Evolutionary conservation across 2,113 vertebrate genomes (phyloP).

Genomic region (Halichoeres trimaculatus): DNA sequence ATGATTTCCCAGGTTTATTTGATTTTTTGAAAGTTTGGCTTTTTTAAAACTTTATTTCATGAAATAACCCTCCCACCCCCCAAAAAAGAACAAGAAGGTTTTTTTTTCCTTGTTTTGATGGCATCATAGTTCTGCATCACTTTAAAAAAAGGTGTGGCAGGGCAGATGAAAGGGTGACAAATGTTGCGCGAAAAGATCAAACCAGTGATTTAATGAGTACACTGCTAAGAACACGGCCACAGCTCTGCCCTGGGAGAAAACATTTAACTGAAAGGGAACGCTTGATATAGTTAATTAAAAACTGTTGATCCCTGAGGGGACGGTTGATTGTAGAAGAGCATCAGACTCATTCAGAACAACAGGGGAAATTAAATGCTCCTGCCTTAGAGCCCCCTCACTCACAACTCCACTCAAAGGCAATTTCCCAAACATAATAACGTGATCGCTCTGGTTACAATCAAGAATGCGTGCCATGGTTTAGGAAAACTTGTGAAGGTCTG

Average conservation of each 20-base stretch:
- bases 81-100: too few species aligned
- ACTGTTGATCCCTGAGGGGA: conserved; percentile 62
- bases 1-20: background rate
- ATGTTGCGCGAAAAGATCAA: conserved; percentile 21
- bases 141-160: conserved; percentile 11
- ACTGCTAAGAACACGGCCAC: conserved; percentile 19
- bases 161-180: conserved; percentile 15
- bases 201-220: conserved; percentile 48
- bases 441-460: conserved; percentile 2
- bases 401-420: background rate
- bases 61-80: too few species aligned
- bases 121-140: too few species aligned
- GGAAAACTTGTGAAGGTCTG: background rate
- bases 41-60: conserved; percentile 2
- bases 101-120: too few species aligned
- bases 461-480: too few species aligned
- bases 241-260: conserved; percentile 35
- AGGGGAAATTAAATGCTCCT: conserved; percentile 29
- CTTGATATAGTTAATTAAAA: conserved; percentile 66
- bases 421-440: background rate
- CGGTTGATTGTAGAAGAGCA: conserved; percentile 40
- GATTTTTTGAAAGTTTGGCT: background rate
- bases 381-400: conserved; percentile 2
- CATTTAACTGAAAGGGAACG: conserved; percentile 37
- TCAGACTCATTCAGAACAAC: conserved; percentile 27